Base-by-base conservation (phyloP, 2,113 vertebrate species). In the Psammodynastes pulverulentus region DNA sequence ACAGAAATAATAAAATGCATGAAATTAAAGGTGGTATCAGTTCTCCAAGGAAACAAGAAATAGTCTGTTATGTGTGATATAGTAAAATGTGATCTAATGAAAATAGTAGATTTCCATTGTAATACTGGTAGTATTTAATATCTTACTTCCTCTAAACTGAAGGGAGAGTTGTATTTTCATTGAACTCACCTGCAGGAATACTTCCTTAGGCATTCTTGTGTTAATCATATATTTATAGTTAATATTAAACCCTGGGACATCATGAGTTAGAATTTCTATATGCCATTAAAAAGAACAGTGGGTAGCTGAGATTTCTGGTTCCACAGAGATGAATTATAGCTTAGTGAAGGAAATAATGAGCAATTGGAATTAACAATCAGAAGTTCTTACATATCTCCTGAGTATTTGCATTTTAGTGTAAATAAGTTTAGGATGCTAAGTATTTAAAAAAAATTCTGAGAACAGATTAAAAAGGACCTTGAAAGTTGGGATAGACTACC, bases 301-400 rank as follows among this genome's bases (percentile, higher is more conserved):
- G 52, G 43, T 52, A 39, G 24, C 13, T 58, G n/a, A 85, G 45
- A 29, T 5, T 89, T 62, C 54, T n/a, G 29, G 53, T 7, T 24
- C 23, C 62, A 72, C 6, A 72, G 21, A 46, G 46, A 26, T 91
- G 4, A 92, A 92, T 92, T 92, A 89, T 87, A 93, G 87, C 5
- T 92, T 52, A 89, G 52, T 12, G 2, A 94, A 92, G 7, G 21
- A 94, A 94, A 13, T 39, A 90, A 91, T 67, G 21, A 48, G 1
- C 24, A n/a, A 10, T 86, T 53, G 52, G 46, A 58, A 48, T 46
- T 87, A 91, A 43, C 46, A 87, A 8, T 39, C 29, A 39, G 3
- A 29, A 49, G 48, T 86, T 1, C 19, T 49, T 62, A 26, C 29
- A 49, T 19, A 3, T 67, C 46, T 67, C n/a, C 52, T 46, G 53